Evolutionary conservation across 2,888 invertebrate genomes (phyloP).

Genomic region (Polia nebulosa): DNA sequence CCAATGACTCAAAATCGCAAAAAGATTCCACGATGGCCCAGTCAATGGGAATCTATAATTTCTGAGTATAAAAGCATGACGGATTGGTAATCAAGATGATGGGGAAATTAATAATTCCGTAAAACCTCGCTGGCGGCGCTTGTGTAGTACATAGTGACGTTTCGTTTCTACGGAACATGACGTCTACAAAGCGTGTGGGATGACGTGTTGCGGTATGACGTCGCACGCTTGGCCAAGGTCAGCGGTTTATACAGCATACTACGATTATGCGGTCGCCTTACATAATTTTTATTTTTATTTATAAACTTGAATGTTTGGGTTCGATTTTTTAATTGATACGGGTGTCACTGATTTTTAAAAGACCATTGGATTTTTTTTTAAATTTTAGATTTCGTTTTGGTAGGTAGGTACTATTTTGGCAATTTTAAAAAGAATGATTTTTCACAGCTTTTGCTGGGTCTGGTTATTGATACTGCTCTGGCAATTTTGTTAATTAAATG

Average conservation of each 20-base stretch:
- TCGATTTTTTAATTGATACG: slow-evolving; percentile 44
- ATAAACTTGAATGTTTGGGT: slow-evolving; percentile 46
- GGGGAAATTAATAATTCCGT: slow-evolving; percentile 56
- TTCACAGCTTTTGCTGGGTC: not conserved
- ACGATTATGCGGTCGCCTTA: slow-evolving; percentile 76
- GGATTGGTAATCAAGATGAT: slow-evolving; percentile 48
- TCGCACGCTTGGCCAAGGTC: slow-evolving; percentile 74
- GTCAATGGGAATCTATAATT: slow-evolving; percentile 56
- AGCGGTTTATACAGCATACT: slow-evolving; percentile 69
- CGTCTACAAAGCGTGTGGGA: slow-evolving; percentile 52
- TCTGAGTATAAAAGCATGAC: slow-evolving; percentile 67
- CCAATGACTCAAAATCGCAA: slow-evolving; percentile 53
- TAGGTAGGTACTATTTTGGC: not conserved
- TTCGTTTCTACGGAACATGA: slow-evolving; percentile 69
- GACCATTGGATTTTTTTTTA: not conserved
- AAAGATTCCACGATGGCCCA: slow-evolving; percentile 44
- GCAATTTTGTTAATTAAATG: not conserved
- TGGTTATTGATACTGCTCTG: not conserved
- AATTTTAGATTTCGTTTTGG: not conserved
- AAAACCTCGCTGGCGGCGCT: slow-evolving; percentile 64
- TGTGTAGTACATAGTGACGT: slow-evolving; percentile 58
- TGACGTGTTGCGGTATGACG: slow-evolving; percentile 58
- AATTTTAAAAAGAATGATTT: not conserved
- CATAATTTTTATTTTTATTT: slow-evolving; percentile 71
- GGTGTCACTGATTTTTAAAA: slow-evolving; percentile 1